phyloP scores from a whole-genome alignment of 53 echinoderm and acorn worm species.

The Paracentrotus lividus region DNA sequence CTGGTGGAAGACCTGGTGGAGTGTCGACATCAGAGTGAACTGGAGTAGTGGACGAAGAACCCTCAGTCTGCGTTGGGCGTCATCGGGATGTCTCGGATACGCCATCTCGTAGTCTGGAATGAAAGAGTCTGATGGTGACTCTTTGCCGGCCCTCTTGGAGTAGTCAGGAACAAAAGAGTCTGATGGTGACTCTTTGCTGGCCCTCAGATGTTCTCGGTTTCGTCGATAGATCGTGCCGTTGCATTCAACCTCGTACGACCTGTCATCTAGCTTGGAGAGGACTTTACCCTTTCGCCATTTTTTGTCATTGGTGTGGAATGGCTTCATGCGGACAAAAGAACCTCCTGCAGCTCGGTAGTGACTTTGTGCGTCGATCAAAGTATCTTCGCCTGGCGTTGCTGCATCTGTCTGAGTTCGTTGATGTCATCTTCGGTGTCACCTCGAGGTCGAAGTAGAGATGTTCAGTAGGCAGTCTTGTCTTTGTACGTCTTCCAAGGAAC shows the following conservation, averaged over 20 bases:
- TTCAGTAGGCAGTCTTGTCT: neutral
- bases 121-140: no score
- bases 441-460: neutral
- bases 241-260: conserved; percentile 17
- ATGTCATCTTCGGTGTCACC: neutral
- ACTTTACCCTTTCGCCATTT: conserved; percentile 5
- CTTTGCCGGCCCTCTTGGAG: no score
- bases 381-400: conserved; percentile 27
- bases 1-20: no score
- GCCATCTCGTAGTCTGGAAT: no score
- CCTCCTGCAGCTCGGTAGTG: neutral
- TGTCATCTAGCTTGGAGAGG: neutral
- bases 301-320: neutral
- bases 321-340: conserved; percentile 51
- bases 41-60: no score
- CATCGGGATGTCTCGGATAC: no score
- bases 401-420: no score
- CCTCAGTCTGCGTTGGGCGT: no score
- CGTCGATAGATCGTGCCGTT: neutral
- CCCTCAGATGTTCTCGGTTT: conserved; percentile 49
- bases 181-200: conserved; percentile 13
- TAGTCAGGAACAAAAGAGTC: no score
- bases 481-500: neutral
- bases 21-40: no score
- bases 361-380: neutral